These are phyloP conservation scores for Ditylenchus dipsaci DNA, from an alignment of 1,140 invertebrate genomes.

Conservation along the genomic window DNA sequence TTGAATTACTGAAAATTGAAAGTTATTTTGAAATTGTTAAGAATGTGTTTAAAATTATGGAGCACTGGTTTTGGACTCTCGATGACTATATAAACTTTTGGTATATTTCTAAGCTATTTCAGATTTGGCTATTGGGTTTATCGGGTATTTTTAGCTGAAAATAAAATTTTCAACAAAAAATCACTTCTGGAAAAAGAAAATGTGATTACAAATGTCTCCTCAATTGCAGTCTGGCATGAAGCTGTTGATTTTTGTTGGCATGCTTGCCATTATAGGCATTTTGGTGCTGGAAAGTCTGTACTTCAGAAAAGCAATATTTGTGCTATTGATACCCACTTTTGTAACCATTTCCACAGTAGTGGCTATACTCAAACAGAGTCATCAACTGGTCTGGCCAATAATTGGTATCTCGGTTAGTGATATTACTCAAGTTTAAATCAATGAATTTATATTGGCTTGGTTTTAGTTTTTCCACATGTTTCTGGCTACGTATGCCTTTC, in stretches of 20 bases:
- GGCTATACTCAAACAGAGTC: slow-evolving; percentile 23
- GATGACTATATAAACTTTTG: no score
- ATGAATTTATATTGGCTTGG: background rate
- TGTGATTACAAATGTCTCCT: no score
- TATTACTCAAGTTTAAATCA: background rate
- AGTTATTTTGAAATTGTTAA: no score
- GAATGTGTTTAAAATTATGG: no score
- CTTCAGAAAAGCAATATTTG: slow-evolving; percentile 42
- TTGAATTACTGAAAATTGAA: no score
- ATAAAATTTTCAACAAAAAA: no score
- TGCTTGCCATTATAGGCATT: slow-evolving; percentile 36
- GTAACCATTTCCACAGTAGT: slow-evolving; percentile 29
- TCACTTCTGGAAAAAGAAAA: no score
- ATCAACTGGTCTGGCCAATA: slow-evolving; percentile 36
- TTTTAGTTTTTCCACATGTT: slow-evolving; percentile 46
- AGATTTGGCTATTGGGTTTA: no score
- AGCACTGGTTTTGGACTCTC: no score
- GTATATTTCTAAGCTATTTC: no score
- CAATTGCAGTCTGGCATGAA: slow-evolving; percentile 40
- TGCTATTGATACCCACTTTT: slow-evolving; percentile 23
- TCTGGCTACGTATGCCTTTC: slow-evolving; percentile 17
- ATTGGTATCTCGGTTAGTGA: slow-evolving; percentile 30
- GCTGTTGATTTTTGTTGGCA: slow-evolving; percentile 27
- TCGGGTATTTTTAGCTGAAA: no score
- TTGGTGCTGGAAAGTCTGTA: slow-evolving; percentile 28